These are phyloP conservation scores for Babyrousa celebensis DNA, from an alignment of 2,797 vertebrate genomes.

Conservation along the genomic window DNA sequence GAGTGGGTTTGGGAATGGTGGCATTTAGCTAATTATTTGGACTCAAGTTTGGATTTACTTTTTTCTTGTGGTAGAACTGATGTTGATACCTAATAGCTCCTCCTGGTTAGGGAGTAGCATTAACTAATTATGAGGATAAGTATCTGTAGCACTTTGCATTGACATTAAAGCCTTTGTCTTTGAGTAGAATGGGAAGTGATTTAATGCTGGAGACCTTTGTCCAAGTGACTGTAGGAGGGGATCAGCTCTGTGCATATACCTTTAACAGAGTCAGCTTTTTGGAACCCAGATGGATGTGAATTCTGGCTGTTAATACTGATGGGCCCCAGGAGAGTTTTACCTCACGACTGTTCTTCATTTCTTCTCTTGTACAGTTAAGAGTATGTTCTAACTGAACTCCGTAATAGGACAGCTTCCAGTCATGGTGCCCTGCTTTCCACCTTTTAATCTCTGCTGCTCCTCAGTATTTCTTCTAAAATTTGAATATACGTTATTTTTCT, in stretches of 20 bases:
- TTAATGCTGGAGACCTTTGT: neutral
- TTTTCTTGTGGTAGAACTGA: conserved; percentile 1
- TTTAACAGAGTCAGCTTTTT: neutral
- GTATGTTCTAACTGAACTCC: conserved; percentile 19
- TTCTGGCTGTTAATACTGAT: neutral
- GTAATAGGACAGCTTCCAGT: neutral
- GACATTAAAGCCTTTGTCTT: conserved; percentile 17
- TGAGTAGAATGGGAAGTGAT: neutral
- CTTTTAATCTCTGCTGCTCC: neutral
- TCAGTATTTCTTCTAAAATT: conserved; percentile 53
- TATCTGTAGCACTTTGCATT: neutral
- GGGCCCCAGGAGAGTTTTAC: neutral
- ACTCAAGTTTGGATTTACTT: conserved; percentile 20
- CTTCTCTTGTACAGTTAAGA: neutral
- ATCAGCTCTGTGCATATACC: neutral
- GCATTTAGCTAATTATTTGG: conserved; percentile 15
- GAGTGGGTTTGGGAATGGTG: neutral
- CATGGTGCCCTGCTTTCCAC: neutral
- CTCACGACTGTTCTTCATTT: conserved; percentile 8
- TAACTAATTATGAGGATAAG: neutral
- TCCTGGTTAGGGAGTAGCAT: conserved; percentile 44
- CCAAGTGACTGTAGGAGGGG: neutral
- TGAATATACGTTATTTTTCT: conserved; percentile 2
- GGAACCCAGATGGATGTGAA: neutral
- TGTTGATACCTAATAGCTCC: neutral